phyloP scores from a whole-genome alignment of 2,888 invertebrate species.

The Apotomis turbidana region DNA sequence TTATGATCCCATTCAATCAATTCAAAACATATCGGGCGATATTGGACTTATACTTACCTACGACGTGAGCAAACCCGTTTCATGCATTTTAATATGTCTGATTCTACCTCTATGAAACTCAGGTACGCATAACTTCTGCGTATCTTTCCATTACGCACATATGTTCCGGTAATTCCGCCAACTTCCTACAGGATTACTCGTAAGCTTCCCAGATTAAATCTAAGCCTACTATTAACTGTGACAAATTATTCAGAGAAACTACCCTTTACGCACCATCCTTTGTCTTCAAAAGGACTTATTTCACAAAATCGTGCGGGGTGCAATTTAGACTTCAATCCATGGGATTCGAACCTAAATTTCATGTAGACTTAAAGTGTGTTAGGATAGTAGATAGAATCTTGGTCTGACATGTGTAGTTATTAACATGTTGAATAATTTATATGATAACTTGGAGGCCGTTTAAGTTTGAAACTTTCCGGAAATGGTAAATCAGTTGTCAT shows the following conservation, averaged over 20 bases:
- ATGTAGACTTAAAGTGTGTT: neutral
- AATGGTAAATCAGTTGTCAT: neutral
- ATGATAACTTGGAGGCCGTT: slow-evolving; percentile 5
- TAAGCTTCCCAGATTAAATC: slow-evolving; percentile 21
- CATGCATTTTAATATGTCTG: too few relatives aligned
- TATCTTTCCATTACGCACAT: slow-evolving; percentile 10
- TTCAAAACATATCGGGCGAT: too few relatives aligned
- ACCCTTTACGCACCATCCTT: neutral
- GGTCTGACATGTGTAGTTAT: slow-evolving; percentile 15
- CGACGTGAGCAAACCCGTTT: too few relatives aligned
- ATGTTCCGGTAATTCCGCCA: slow-evolving; percentile 8
- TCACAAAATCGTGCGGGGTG: neutral
- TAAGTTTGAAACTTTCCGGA: slow-evolving; percentile 7
- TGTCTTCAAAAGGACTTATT: neutral
- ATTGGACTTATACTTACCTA: too few relatives aligned
- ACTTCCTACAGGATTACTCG: slow-evolving; percentile 21
- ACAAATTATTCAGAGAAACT: slow-evolving; percentile 39
- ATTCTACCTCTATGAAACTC: too few relatives aligned
- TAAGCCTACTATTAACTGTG: slow-evolving; percentile 28
- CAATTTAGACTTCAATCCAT: neutral
- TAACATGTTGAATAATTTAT: slow-evolving; percentile 33
- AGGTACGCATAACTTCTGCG: neutral
- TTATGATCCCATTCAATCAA: too few relatives aligned
- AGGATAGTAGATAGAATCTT: neutral
- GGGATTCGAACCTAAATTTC: neutral